Base-by-base conservation (phyloP, 2,113 vertebrate genomes). In the Bombycilla garrulus region DNA sequence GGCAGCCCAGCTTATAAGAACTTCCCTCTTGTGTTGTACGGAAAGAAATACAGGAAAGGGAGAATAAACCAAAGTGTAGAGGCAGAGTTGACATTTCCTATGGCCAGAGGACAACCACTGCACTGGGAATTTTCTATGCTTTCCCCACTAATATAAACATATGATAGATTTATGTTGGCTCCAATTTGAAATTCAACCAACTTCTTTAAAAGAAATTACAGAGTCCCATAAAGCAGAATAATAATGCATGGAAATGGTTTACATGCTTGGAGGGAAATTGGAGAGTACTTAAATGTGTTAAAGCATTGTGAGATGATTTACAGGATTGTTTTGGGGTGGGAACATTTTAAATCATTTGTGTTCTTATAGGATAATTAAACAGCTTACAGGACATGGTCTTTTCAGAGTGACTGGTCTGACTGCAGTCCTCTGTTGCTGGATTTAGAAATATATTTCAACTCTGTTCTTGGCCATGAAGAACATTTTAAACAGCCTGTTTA, bases 301-400 rank as follows among this genome's bases (percentile, higher is more conserved):
- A 92, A 91, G 35, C 62, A 66, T 56, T 90, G 70, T 82, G 44
- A 81, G 88, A 88, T 78, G 74, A 92, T 94, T 94, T 95, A 83
- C 42, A 44, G 47, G 35, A 86, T 65, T 96, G 56, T 92, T 96
- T 82, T 66, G n/a, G 64, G 54, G 44, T 86, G 50, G 50, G 36
- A 88, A 51, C 6, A n/a, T 58, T 93, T 82, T 77, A 95, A 89
- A 93, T 91, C 7, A 70, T 38, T 94, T 73, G 38, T 44, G 36
- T 82, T 38, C 58, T 82, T 71, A 67, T 29, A 53, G 86, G 60
- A 31, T 87, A 92, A 95, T 93, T 89, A 92, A 93, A 87, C 36
- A 86, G n/a, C 35, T 94, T 93, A 92, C 19, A 80, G 62, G 70
- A 83, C 47, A 62, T 26, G 40, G 33, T 76, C 47, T 67, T 91